phyloP scores from a whole-genome alignment of 2,888 invertebrate genomes.

The Leptarthrus brevirostris region DNA sequence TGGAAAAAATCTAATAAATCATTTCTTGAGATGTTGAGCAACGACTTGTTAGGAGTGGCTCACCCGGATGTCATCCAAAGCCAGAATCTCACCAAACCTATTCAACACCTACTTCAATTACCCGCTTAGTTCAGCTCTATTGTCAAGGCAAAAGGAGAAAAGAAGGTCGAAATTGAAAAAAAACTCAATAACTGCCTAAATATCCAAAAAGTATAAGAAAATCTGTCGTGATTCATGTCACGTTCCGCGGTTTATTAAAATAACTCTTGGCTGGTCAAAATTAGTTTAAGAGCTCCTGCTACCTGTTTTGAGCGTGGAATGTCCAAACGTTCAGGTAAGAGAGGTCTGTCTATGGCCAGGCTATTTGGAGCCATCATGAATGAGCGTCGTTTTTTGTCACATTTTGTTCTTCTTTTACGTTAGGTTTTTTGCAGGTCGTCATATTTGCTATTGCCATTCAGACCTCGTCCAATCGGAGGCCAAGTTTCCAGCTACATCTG shows the following conservation, averaged over 20 bases:
- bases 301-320: slow-evolving; percentile 47
- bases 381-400: slow-evolving; percentile 28
- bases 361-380: slow-evolving; percentile 47
- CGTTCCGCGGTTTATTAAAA: slow-evolving; percentile 67
- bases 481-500: slow-evolving; percentile 21
- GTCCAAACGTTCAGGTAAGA: slow-evolving; percentile 27
- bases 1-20: neutral
- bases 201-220: slow-evolving; percentile 10
- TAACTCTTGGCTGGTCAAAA: slow-evolving; percentile 61
- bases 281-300: slow-evolving; percentile 48
- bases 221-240: slow-evolving; percentile 61
- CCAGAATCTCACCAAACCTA: neutral
- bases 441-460: slow-evolving; percentile 34
- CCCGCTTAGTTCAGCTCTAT: neutral
- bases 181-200: neutral
- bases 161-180: slow-evolving; percentile 30
- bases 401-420: neutral
- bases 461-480: slow-evolving; percentile 43
- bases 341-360: slow-evolving; percentile 15
- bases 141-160: neutral
- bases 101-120: slow-evolving; percentile 6
- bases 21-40: neutral
- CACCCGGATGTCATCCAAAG: slow-evolving; percentile 19
- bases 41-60: slow-evolving; percentile 1
- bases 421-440: slow-evolving; percentile 4